Base-by-base conservation (phyloP, 2,888 invertebrate genomes). In the Petrophora chlorosata region DNA sequence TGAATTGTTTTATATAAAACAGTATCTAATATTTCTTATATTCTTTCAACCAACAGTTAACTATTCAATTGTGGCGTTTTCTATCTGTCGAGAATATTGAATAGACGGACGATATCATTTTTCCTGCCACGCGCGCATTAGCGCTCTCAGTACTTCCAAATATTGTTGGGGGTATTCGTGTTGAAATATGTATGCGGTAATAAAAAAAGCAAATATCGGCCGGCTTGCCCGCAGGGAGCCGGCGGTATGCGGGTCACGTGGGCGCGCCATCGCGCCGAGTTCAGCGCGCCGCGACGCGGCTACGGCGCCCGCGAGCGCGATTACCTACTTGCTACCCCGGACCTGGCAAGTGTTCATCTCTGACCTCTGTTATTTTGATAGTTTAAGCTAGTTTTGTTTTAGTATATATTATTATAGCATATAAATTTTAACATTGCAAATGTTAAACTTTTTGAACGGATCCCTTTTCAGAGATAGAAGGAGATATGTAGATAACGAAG, bases 151-250 rank as follows among this genome's bases (percentile, higher is more conserved):
- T 79, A 74, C 78, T 79, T 72, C 82, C 79, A 81, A 84, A 85
- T 85, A 83, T 82, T 83, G 81, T 82, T 80, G 77, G 59, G 77
- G 71, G 72, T 76, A 70, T 78, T 79, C 76, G 77, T 82, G 81
- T 82, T 85, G 84, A 85, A 85, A 86, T 87, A 87, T 86, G 83
- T 80, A 85, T 85, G 82, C 62, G 79, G 77, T 79, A 79, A 83
- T 82, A 85, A 85, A 84, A 80, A 86, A 82, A 80, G 79, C 81
- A 84, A 84, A 86, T 82, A 86, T 76, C 66, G 71, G 64, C 66
- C 66, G 70, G 73, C 63, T 67, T 70, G 75, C 75, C 80, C 78
- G 69, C 70, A 63, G 80, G 79, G 70, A 70, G 59, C 55, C 30
- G 38, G 45, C 52, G 36, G 66, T 63, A 85, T 79, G 79, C 83